Evolutionary conservation across 1,140 invertebrate genomes (phyloP), one percentile per base, ranked within the genome.

Genomic region (Hyles vespertilio): DNA sequence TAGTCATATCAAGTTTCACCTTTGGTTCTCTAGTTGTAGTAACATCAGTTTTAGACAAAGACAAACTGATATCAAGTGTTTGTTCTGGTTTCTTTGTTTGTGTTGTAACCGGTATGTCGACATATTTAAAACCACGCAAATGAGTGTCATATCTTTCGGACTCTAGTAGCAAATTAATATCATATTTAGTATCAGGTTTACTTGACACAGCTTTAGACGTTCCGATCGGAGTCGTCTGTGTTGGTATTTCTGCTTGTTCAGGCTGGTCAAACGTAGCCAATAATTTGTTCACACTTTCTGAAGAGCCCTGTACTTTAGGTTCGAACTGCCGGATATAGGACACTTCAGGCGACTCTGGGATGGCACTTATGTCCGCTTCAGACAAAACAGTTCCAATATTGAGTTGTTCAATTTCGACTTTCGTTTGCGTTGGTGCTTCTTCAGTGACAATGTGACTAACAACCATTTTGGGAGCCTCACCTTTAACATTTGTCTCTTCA

Each of bases 21-120:
- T 74, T 78, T 1, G 84, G 83, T 59, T 81, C 60, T 5, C 51
- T 40, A 58, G 69, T 65, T 32, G 67, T 65, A n/a, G 46, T 56
- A 22, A 63, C 44, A 61, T 72, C 70, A n/a, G 69, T 58, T 69
- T 86, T 81, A 11, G 68, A 58, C 48, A 88, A 63, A 32, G 77
- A 77, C 63, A 84, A 68, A 43, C 72, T 72, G 55, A 88, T 81
- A 47, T 88, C 82, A 7, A 86, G 59, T 54, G 72, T 79, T 65
- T 79, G 65, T 53, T 61, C 47, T 11, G 43, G 9, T 59, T 65
- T 57, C 12, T 67, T 32, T 22, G 52, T 34, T 59, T 69, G 52
- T 51, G 51, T 62, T 11, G 34, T 22, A 48, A 47, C 56, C 3
- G 47, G 49, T 48, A 59, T 60, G 10, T 32, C 2, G 54, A 64